Evolutionary conservation across 1,140 invertebrate species (phyloP).

Genomic region (Apis florea): DNA sequence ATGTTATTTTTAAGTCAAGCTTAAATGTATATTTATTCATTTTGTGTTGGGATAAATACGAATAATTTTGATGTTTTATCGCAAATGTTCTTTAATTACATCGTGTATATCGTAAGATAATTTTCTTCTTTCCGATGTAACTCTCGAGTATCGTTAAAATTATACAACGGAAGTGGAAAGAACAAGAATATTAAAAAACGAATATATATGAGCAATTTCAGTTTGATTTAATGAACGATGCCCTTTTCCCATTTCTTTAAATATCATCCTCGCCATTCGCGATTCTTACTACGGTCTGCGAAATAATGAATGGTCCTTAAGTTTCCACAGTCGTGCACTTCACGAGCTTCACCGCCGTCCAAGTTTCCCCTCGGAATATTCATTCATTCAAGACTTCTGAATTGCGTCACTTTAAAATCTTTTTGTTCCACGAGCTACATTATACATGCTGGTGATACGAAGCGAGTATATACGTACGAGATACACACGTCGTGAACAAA

Average conservation of each 20-base stretch:
- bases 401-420: constrained; percentile 31
- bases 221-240: not conserved
- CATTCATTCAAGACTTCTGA: constrained; percentile 40
- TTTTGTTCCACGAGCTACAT: constrained; percentile 14
- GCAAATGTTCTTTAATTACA: too few species aligned
- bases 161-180: not conserved
- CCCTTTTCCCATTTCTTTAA: not conserved
- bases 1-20: too few species aligned
- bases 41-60: too few species aligned
- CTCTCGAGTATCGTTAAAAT: too few species aligned
- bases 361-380: constrained; percentile 35
- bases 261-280: not conserved
- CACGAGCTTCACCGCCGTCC: constrained; percentile 4
- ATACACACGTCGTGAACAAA: not conserved
- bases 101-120: too few species aligned
- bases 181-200: not conserved
- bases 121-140: too few species aligned
- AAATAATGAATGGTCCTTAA: constrained; percentile 47
- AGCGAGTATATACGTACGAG: not conserved
- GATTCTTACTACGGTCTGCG: not conserved
- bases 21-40: too few species aligned
- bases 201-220: not conserved
- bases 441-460: constrained; percentile 32
- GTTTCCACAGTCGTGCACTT: constrained; percentile 35
- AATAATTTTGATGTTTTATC: too few species aligned